Conservation (phyloP, 92 coral and sea anemone species). For the Palythoa grandis region DNA sequence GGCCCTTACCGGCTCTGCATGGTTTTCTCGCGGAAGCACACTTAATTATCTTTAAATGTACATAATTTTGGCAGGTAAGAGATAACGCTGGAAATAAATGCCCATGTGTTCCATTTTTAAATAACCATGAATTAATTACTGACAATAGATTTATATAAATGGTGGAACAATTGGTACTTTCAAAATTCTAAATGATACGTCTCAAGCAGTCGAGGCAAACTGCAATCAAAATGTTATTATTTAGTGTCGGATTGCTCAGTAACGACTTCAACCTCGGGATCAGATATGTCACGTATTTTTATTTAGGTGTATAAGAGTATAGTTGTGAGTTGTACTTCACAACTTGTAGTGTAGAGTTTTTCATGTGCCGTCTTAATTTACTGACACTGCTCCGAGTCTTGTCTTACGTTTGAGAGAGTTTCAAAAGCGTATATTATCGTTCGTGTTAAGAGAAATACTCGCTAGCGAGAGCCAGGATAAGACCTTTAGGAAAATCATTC, state of each 20-base stretch:
- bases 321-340: slow-evolving; percentile 1
- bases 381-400: not conserved
- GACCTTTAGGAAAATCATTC: slow-evolving; percentile 5
- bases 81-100: slow-evolving; percentile 11
- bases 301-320: slow-evolving; percentile 8
- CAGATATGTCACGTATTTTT: slow-evolving; percentile 5
- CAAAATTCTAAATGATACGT: not conserved
- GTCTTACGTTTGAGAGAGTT: not conserved
- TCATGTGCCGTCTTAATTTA: not conserved
- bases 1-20: too few relatives aligned
- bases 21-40: too few relatives aligned
- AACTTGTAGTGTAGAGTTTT: not conserved
- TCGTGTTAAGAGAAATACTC: not conserved
- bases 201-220: not conserved
- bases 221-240: not conserved
- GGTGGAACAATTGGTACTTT: not conserved
- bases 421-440: slow-evolving; percentile 1
- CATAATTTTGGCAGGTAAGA: slow-evolving; percentile 12
- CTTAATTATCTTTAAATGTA: not conserved
- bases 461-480: slow-evolving; percentile 12
- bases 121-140: not conserved
- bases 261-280: slow-evolving; percentile 16
- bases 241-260: slow-evolving; percentile 5
- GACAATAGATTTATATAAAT: not conserved
- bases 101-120: not conserved